Conservation (phyloP, 2,797 vertebrate genomes). For the Ptychobarbus kaznakovi region DNA sequence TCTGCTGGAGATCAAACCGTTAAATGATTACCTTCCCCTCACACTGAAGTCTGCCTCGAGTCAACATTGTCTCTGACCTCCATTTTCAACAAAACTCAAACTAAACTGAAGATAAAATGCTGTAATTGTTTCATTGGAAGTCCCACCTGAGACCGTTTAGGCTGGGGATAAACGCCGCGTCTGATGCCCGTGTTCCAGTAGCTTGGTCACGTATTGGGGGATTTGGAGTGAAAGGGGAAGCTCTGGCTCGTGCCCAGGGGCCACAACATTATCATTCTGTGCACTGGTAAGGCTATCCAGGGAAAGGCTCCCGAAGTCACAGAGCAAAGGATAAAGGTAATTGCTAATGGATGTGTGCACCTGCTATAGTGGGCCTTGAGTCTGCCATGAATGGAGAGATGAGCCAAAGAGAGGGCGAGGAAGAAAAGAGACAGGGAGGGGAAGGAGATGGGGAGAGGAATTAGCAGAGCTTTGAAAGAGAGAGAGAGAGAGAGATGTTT, state of each 20-base stretch:
- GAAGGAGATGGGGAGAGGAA: not conserved
- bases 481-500: not conserved
- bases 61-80: conserved; percentile 40
- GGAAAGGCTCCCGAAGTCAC: conserved; percentile 45
- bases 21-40: conserved; percentile 8
- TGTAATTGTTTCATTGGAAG: conserved; percentile 37
- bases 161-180: not conserved
- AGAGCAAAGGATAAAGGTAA: conserved; percentile 71
- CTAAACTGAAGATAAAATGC: conserved; percentile 37
- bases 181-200: conserved; percentile 25
- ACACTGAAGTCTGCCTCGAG: conserved; percentile 21
- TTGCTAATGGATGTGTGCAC: conserved; percentile 75
- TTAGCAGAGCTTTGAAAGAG: not conserved
- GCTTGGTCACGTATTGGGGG: conserved; percentile 38
- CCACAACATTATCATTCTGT: conserved; percentile 52
- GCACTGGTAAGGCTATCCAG: conserved; percentile 25
- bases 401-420: conserved; percentile 17
- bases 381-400: conserved; percentile 41
- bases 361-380: conserved; percentile 69
- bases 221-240: conserved; percentile 46
- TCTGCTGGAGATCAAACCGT: conserved; percentile 17
- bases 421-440: conserved; percentile 8
- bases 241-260: conserved; percentile 32
- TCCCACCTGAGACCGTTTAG: conserved; percentile 41
- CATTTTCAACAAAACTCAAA: conserved; percentile 21